phyloP scores from a whole-genome alignment of 1,140 invertebrate genomes.

The Ips typographus region DNA sequence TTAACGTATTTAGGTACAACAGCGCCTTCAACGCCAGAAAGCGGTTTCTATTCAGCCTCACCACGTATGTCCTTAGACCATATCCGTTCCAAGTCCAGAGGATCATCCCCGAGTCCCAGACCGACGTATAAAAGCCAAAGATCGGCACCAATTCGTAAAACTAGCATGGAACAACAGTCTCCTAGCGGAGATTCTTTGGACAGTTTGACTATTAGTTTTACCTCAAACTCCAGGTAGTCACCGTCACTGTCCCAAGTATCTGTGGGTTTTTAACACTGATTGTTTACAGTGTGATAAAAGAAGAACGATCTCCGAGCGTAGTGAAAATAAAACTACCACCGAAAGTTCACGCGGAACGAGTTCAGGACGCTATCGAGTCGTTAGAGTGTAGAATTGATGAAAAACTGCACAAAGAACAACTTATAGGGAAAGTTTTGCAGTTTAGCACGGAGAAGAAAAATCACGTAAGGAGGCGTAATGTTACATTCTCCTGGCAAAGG shows the following conservation, averaged over 20 bases:
- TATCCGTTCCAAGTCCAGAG: constrained; percentile 43
- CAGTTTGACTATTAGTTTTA: constrained; percentile 34
- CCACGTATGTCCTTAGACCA: constrained; percentile 50
- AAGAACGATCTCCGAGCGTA: constrained; percentile 11
- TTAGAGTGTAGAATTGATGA: constrained; percentile 69
- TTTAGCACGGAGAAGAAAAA: constrained; percentile 31
- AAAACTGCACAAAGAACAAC: constrained; percentile 59
- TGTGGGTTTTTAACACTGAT: constrained; percentile 2
- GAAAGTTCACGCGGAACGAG: constrained; percentile 36
- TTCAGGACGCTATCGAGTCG: constrained; percentile 58
- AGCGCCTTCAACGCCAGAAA: constrained; percentile 52
- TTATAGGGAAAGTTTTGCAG: constrained; percentile 66
- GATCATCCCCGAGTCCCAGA: constrained; percentile 47
- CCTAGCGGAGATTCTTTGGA: constrained; percentile 40
- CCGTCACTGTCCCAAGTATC: constrained; percentile 3
- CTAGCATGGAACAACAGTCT: constrained; percentile 48
- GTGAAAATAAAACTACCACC: constrained; percentile 29
- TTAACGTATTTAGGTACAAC: constrained; percentile 52
- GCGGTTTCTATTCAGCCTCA: constrained; percentile 52
- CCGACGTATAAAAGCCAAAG: constrained; percentile 48
- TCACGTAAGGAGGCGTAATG: constrained; percentile 60
- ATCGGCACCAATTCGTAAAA: constrained; percentile 44
- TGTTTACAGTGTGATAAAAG: constrained; percentile 25
- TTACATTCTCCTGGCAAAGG: constrained; percentile 89
- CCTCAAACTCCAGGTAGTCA: constrained; percentile 12